These are phyloP conservation scores for Decapterus maruadsi DNA, from an alignment of 2,797 vertebrate species.

Conservation along the genomic window DNA sequence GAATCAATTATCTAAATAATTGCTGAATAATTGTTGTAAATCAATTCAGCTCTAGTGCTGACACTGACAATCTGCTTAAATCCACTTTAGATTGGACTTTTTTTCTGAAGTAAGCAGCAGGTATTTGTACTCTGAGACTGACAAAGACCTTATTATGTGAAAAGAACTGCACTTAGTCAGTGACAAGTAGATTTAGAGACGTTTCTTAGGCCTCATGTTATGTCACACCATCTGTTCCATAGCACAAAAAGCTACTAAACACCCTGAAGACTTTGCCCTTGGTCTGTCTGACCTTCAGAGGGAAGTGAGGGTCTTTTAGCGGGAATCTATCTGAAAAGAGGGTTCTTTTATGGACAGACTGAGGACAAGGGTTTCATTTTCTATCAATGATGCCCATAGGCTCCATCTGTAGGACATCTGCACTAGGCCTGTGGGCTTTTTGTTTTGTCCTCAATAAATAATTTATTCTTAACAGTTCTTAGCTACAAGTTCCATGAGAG, in stretches of 20 bases:
- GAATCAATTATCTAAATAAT: not conserved
- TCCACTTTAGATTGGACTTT: no score
- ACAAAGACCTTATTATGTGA: slow-evolving; percentile 56
- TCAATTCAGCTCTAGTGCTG: not conserved
- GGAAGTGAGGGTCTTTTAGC: slow-evolving; percentile 47
- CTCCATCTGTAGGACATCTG: slow-evolving; percentile 46
- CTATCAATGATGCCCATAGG: slow-evolving; percentile 49
- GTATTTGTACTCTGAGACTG: slow-evolving; percentile 18
- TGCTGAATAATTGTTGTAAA: slow-evolving; percentile 25
- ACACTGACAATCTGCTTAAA: slow-evolving; percentile 3
- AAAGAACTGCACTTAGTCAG: slow-evolving; percentile 19
- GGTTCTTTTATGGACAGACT: slow-evolving; percentile 52
- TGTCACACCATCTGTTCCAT: slow-evolving; percentile 60
- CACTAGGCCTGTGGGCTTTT: slow-evolving; percentile 29
- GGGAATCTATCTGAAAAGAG: slow-evolving; percentile 43
- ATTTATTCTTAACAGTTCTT: slow-evolving; percentile 57
- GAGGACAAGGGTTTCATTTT: slow-evolving; percentile 74
- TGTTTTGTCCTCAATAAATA: slow-evolving; percentile 69
- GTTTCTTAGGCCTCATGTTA: slow-evolving; percentile 45
- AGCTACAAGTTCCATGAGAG: slow-evolving; percentile 61
- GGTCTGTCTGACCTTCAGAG: slow-evolving; percentile 61
- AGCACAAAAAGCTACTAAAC: slow-evolving; percentile 39
- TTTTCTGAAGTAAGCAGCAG: slow-evolving; percentile 24
- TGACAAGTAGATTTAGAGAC: slow-evolving; percentile 32
- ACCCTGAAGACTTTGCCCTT: slow-evolving; percentile 52